These are phyloP conservation scores for Adelosebastes latens DNA, from an alignment of 2,797 vertebrate genomes.

Conservation along the genomic window DNA sequence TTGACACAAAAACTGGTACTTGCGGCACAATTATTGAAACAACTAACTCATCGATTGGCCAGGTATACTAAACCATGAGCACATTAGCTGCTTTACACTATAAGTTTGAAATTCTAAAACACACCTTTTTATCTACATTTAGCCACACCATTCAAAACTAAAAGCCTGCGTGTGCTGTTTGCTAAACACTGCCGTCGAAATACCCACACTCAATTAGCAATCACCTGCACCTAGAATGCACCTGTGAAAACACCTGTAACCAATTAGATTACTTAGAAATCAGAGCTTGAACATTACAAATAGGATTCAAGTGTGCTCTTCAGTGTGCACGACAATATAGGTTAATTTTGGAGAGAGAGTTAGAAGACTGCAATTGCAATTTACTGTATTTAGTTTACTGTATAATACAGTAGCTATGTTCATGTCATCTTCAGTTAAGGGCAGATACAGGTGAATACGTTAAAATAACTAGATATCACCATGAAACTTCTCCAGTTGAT, in stretches of 20 bases:
- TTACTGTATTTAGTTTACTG: no score
- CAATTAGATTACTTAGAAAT: background rate
- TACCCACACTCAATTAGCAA: background rate
- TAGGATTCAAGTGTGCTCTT: background rate
- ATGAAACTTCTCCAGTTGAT: no score
- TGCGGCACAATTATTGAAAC: no score
- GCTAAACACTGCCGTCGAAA: background rate
- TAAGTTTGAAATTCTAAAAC: background rate
- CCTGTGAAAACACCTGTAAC: background rate
- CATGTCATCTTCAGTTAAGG: no score
- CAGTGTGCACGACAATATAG: background rate
- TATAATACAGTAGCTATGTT: no score
- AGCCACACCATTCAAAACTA: background rate
- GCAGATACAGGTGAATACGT: no score
- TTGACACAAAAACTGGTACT: no score
- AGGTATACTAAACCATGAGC: background rate
- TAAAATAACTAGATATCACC: no score
- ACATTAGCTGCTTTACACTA: background rate
- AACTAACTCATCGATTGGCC: no score
- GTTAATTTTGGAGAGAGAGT: no score
- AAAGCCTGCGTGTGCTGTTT: background rate
- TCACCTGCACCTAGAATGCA: background rate
- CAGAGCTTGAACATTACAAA: background rate
- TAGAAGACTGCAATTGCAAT: no score
- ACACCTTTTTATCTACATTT: background rate